Percentiles rank a stretch among this genome's conserved stretches.
Conservation (phyloP, 1,140 invertebrate species). For the Himalopsyche phryganea region DNA sequence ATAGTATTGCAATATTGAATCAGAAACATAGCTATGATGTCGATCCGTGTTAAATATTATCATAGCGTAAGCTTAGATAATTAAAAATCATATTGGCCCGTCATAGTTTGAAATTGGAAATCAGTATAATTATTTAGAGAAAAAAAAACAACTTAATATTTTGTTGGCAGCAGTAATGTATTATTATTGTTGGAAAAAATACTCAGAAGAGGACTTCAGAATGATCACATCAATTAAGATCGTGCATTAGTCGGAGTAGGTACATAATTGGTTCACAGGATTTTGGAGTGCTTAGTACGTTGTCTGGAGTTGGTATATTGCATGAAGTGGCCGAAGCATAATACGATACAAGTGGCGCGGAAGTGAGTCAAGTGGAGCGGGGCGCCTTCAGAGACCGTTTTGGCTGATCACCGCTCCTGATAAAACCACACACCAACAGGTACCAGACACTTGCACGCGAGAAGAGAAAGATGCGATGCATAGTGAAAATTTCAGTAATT, state of each 20-base stretch:
- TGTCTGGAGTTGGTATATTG: conserved; percentile 13
- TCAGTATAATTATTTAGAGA: too few species aligned
- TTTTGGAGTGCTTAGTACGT: conserved; percentile 19
- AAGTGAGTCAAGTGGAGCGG: conserved; percentile 27
- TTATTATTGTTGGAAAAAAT: too few species aligned
- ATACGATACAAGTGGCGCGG: conserved; percentile 17
- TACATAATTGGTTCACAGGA: conserved; percentile 4
- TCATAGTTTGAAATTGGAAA: too few species aligned
- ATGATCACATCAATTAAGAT: not conserved
- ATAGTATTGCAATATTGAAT: conserved; percentile 16
- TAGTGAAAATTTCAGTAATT: not conserved
- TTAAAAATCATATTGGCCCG: too few species aligned
- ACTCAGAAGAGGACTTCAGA: too few species aligned
- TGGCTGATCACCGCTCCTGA: conserved; percentile 8
- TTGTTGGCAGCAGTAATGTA: too few species aligned
- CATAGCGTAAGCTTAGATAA: too few species aligned
- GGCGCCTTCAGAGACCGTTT: conserved; percentile 17
- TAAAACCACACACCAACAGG: conserved; percentile 1
- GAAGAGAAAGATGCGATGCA: not conserved
- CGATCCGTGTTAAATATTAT: too few species aligned
- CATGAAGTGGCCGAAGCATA: conserved; percentile 6
- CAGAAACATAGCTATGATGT: not conserved
- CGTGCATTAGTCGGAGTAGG: conserved; percentile 1
- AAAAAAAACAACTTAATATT: too few species aligned
- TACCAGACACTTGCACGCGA: not conserved